Percentiles rank a stretch among this genome's conserved stretches.
phyloP scores from a whole-genome alignment of 2,797 vertebrate genomes.

The Triplophysa bombifrons region DNA sequence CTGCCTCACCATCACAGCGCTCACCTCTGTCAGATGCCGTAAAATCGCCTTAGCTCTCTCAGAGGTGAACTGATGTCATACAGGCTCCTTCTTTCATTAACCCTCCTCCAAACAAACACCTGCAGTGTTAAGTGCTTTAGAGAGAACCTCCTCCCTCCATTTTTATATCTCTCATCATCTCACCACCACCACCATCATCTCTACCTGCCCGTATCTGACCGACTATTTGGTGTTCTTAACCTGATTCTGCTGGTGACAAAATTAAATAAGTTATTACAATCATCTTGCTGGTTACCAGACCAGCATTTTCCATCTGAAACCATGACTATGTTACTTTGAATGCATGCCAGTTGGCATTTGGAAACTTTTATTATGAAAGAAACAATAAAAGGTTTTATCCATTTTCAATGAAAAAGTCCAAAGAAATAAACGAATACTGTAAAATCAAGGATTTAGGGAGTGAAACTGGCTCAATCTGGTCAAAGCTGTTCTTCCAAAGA shows the following conservation, averaged over 20 bases:
- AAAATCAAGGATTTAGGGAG: neutral
- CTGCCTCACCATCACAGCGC: constrained; percentile 53
- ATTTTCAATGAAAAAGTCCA: neutral
- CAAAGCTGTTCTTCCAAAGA: neutral
- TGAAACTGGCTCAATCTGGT: neutral
- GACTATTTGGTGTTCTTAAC: neutral
- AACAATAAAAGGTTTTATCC: constrained; percentile 10
- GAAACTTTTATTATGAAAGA: constrained; percentile 1
- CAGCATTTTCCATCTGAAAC: neutral
- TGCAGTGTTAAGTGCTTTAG: constrained; percentile 60
- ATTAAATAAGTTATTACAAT: too few relatives aligned
- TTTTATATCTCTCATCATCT: constrained; percentile 20
- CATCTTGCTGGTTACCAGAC: constrained; percentile 1
- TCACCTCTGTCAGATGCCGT: constrained; percentile 48
- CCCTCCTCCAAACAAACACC: constrained; percentile 53
- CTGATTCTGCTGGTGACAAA: too few relatives aligned
- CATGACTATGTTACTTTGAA: neutral
- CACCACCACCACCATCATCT: constrained; percentile 22
- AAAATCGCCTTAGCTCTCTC: constrained; percentile 55
- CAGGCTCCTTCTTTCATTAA: constrained; percentile 60
- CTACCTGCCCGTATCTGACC: constrained; percentile 2
- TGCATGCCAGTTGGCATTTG: neutral
- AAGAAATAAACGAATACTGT: neutral
- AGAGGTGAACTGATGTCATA: constrained; percentile 68
- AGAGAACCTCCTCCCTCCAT: constrained; percentile 9